Base-by-base conservation (phyloP, 2,797 vertebrate genomes). In the Protonibea diacanthus region DNA sequence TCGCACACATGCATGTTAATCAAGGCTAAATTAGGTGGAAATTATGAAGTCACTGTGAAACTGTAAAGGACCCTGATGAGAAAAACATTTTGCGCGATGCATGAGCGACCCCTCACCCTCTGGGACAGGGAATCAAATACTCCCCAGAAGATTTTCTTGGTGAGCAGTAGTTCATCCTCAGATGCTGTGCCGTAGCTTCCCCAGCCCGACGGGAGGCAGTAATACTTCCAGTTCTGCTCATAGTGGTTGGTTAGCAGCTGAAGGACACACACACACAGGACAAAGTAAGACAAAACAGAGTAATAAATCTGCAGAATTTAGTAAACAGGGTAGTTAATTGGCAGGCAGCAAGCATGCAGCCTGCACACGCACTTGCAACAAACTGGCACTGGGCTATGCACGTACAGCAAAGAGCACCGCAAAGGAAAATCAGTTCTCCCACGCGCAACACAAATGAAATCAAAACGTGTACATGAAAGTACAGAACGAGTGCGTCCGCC, bases 101-200 rank as follows among this genome's bases (percentile, higher is more conserved):
- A n/a, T 6, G 33, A 58, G 6, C 0, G 53, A 20, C 14, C 2
- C 12, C 88, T 91, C 95, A 99, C 98, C 97, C 97, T 99, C 91
- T 97, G 97, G 20, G 97, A 97, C n/a, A 99, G 95, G 13, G 98
- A 99, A 85, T 99, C 98, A 90, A 99, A 98, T 81, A 98, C 97
- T 65, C 98, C 98, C 98, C 98, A 99, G 94, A 99, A 99, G 88
- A 99, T 97, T 87, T 98, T 99, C 94, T 99, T 98, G 13, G 98
- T 98, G 91, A 99, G 96, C 71, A 97, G 97, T 1, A 99, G 91
- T 78, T 99, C 98, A 75, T 99, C 98, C 78, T 97, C 98, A 23
- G 97, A 96, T 1, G 98, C 97, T 58, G 97, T 96, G 64, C 98
- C 98, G 7, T 96, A 98, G 93, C 95, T 96, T 25, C 97, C 97